Conservation (phyloP, 1,140 invertebrate species). For the Papilio aristodemus region DNA sequence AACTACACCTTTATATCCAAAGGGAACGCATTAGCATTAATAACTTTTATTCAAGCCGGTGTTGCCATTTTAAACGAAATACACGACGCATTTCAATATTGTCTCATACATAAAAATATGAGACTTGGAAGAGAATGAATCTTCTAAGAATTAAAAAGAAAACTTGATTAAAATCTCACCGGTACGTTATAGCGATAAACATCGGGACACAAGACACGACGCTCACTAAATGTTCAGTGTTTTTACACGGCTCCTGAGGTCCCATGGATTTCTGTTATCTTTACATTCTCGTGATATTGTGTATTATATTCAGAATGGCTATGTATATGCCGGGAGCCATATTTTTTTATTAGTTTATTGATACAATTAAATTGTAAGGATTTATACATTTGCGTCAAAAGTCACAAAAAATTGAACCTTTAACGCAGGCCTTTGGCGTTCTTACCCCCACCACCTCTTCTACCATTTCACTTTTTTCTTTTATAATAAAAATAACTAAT, state of each 20-base stretch:
- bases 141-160: neutral
- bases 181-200: constrained; percentile 7
- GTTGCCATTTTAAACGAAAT: no score
- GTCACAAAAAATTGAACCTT: no score
- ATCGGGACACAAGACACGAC: constrained; percentile 3
- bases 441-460: no score
- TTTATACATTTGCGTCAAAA: no score
- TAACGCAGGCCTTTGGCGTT: no score
- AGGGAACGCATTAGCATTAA: no score
- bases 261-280: neutral
- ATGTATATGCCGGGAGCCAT: neutral
- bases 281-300: neutral
- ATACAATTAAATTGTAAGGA: neutral
- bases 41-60: no score
- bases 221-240: neutral
- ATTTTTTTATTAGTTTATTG: no score
- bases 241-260: neutral
- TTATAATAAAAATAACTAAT: no score
- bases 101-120: neutral
- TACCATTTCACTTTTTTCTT: no score
- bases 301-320: neutral
- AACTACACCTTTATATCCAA: no score
- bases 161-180: neutral
- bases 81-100: neutral
- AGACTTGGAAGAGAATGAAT: neutral